A percentile compares a stretch with the other conserved stretches of the same genome.
Evolutionary conservation across 1,140 invertebrate genomes (phyloP).

Genomic region (Metopolophium dirhodum): DNA sequence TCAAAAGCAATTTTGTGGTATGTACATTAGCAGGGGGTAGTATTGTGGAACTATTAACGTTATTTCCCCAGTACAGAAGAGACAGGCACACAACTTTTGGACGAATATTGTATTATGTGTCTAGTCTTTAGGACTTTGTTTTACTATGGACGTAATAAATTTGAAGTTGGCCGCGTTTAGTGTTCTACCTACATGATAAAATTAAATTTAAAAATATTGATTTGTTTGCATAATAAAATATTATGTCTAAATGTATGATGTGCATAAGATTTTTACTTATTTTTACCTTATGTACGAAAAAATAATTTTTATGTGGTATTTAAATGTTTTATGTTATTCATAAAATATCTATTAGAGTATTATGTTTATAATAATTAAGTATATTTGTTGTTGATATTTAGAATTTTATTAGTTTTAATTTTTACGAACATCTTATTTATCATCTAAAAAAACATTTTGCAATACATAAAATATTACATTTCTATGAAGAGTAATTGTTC

Average conservation of each 20-base stretch:
- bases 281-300: not conserved
- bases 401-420: too few relatives aligned
- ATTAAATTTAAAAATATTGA: conserved; percentile 13
- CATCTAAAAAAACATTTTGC: not conserved
- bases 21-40: not conserved
- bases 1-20: not conserved
- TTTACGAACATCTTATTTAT: not conserved
- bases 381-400: too few relatives aligned
- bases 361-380: too few relatives aligned
- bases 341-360: not conserved
- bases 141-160: not conserved
- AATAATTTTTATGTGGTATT: not conserved
- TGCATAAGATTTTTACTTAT: too few relatives aligned
- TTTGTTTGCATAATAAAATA: not conserved
- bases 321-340: not conserved
- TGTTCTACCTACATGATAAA: not conserved
- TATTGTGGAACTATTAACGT: conserved; percentile 17
- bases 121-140: not conserved
- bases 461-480: too few relatives aligned
- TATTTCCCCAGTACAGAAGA: not conserved
- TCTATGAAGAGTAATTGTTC: not conserved
- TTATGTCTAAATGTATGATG: not conserved
- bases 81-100: not conserved
- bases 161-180: not conserved
- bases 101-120: conserved; percentile 19